Base-by-base conservation (phyloP, 2,888 invertebrate species). In the Therioaphis trifolii region DNA sequence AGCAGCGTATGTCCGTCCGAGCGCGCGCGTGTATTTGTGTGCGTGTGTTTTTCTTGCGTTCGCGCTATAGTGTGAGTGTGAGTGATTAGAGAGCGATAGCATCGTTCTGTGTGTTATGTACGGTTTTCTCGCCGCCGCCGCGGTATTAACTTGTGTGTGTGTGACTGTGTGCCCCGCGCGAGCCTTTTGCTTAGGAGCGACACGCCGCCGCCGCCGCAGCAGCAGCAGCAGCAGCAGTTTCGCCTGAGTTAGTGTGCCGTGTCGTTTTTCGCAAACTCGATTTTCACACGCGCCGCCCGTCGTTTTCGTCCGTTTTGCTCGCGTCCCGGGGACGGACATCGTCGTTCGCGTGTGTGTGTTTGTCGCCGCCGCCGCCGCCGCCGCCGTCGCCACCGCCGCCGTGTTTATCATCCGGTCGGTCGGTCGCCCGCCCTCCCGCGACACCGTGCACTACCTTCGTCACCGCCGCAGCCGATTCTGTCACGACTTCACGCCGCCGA, bases 61-160 rank as follows among this genome's bases (percentile, higher is more conserved):
- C 11, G 4, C 15, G 75, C 4, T n/a, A n/a, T n/a, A n/a, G 43
- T 15, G 77, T 46, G 49, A 12, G 49, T 18, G 77, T 18, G 43
- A 11, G 68, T 63, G 77, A 77, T 49, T 77, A 77, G 77, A 77
- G 77, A 77, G 77, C 77, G 63, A 72, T 72, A 72, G 52, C 72
- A 55, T 72, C 72, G 72, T 52, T 52, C 3, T 18, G 75, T 18
- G 58, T 29, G 18, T 27, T 49, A 49, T n/a, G 46, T 75, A 40
- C 52, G 74, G 35, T 74, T 55, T 74, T 29, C 71, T 72, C 49
- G 27, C 71, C 49, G 49, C 71, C 71, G 29, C 71, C 49, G 71
- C 27, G 29, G 71, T 72, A 49, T 72, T 49, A 72, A 72, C 49
- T 72, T 15, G 52, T n/a, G 49, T 52, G 52, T n/a, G 75, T 43